Evolutionary conservation across 1,140 invertebrate species (phyloP), one percentile per base, ranked within the genome.

Genomic region (Gryon sp.): DNA sequence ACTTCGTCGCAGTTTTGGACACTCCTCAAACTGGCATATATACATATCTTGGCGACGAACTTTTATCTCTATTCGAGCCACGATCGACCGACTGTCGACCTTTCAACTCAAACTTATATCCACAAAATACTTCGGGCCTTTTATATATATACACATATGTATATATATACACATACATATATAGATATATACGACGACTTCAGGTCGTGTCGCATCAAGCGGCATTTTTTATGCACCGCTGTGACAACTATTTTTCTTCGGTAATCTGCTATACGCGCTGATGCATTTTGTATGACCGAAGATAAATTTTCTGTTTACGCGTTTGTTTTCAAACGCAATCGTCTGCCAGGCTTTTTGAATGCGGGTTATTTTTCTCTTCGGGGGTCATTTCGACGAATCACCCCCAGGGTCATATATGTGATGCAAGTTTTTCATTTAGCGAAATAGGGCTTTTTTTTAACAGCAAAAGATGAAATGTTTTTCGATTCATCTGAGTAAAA

Each of bases 271-370:
- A 22, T 6, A n/a, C n/a, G 4, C n/a, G 36, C 28, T 32, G 40
- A 26, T 57, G 32, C 41, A 55, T 41, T 57, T 32, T 57, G 50
- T 46, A 38, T 46, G 16, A 1, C 7, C 2, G 19, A 14, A 48
- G 28, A 65, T 65, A 65, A 52, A 65, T 65, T 43, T 34, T 32
- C 46, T 34, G 28, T 53, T 65, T 32, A 34, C 24, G 24, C 45
- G 20, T 65, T 65, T 43, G 46, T 65, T 50, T 50, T 60, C 28
- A 7, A 62, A 26, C 26, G 40, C 9, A 48, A 62, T 46, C 6
- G 40, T 20, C 16, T 30, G 52, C 11, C n/a, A 1, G 1, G 46
- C 11, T n/a, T 20, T 32, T 59, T 32, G 4, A 59, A 59, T 41
- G 52, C 36, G 34, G 52, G 15, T 30, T 11, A 24, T 24, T 52